phyloP scores from a whole-genome alignment of 2,888 invertebrate genomes.

The Hypena proboscidalis region DNA sequence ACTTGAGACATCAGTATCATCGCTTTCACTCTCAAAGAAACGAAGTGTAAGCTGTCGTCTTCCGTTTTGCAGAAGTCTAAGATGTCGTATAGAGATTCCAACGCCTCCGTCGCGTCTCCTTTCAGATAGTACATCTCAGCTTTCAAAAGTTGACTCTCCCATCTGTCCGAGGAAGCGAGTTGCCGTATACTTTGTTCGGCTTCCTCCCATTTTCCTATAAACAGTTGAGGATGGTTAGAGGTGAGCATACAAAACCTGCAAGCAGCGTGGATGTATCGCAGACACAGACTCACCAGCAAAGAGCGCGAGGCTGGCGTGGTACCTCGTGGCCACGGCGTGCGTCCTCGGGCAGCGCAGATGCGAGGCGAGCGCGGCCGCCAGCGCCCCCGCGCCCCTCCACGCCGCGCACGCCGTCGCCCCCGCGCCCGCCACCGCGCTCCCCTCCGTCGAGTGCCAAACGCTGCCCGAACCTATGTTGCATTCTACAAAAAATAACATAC shows the following conservation, averaged over 20 bases:
- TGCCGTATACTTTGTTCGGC: slow-evolving; percentile 89
- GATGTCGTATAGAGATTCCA: slow-evolving; percentile 79
- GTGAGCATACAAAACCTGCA: no score
- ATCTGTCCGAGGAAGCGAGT: slow-evolving; percentile 87
- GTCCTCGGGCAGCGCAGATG: slow-evolving; percentile 42
- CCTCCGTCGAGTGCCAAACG: slow-evolving; percentile 68
- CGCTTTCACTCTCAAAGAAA: slow-evolving; percentile 86
- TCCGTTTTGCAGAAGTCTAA: slow-evolving; percentile 82
- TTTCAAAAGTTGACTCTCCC: slow-evolving; percentile 86
- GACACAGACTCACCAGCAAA: slow-evolving; percentile 45
- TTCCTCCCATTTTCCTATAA: slow-evolving; percentile 87
- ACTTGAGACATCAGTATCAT: slow-evolving; percentile 89
- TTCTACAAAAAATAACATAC: slow-evolving; percentile 53
- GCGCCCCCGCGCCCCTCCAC: slow-evolving; percentile 67
- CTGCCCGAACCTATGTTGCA: slow-evolving; percentile 59
- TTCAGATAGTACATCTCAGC: slow-evolving; percentile 85
- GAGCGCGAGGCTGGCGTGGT: slow-evolving; percentile 41
- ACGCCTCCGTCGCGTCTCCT: slow-evolving; percentile 76
- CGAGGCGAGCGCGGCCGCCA: slow-evolving; percentile 54
- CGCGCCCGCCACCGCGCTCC: slow-evolving; percentile 47
- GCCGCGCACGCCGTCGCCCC: slow-evolving; percentile 58
- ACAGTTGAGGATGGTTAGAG: no score
- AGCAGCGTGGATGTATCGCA: no score
- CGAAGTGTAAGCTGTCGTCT: slow-evolving; percentile 80
- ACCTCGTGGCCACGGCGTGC: slow-evolving; percentile 37